phyloP scores from a whole-genome alignment of 2,113 vertebrate genomes.

The Rissa tridactyla region DNA sequence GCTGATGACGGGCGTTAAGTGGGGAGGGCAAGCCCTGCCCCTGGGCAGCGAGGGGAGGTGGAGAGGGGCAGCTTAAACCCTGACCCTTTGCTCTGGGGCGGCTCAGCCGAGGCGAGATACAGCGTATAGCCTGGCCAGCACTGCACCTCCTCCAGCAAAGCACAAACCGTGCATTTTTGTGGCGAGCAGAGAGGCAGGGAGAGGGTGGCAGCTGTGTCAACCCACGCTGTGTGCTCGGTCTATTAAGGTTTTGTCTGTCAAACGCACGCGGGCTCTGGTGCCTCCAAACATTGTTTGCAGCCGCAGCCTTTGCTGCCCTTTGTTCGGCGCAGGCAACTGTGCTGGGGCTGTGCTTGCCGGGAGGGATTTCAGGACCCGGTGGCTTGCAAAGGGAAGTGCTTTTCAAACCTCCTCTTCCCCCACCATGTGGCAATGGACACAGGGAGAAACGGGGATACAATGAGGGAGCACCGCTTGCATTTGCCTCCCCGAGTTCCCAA shows the following conservation, averaged over 20 bases:
- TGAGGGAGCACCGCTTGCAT: background rate
- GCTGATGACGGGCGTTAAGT: background rate
- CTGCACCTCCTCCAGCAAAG: background rate
- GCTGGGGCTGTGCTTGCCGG: background rate
- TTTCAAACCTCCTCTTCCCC: background rate
- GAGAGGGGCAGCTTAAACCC: background rate
- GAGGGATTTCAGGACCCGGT: background rate
- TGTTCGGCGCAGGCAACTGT: background rate
- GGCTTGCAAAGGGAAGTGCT: background rate
- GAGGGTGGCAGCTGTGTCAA: background rate
- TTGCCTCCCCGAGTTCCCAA: accelerated
- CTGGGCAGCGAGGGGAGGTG: background rate
- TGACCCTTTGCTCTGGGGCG: accelerated
- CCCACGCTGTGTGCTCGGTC: background rate
- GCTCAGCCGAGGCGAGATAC: background rate
- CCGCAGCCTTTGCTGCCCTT: background rate
- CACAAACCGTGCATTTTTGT: background rate
- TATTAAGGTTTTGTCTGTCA: background rate
- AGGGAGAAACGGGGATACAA: background rate
- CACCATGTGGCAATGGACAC: background rate
- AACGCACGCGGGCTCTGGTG: background rate
- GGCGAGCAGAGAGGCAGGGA: background rate
- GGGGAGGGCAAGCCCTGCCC: background rate
- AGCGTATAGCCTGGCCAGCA: background rate
- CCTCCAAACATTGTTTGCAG: background rate